Conservation (phyloP, 2,888 invertebrate genomes). For the Rhagium mordax region DNA sequence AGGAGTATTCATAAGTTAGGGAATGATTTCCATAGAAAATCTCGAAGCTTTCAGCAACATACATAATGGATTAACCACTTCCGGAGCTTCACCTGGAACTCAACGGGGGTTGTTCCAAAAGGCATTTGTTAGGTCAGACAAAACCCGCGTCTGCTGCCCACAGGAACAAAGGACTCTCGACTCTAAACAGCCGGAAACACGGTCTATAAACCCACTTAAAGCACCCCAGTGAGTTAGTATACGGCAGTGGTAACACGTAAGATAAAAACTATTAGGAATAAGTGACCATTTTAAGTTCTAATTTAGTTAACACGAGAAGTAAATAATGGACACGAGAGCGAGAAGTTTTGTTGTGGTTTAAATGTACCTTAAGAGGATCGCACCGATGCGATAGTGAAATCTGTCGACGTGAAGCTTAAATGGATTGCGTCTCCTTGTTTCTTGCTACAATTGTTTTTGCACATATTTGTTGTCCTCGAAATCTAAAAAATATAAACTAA, state of each 20-base stretch:
- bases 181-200: constrained; percentile 38
- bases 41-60: constrained; percentile 63
- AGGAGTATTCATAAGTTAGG: constrained; percentile 59
- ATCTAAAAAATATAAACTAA: no score
- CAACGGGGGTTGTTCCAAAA: constrained; percentile 38
- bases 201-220: constrained; percentile 28
- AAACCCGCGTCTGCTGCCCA: constrained; percentile 41
- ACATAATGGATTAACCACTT: constrained; percentile 65
- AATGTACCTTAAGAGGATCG: not conserved
- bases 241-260: constrained; percentile 30
- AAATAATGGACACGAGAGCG: constrained; percentile 20
- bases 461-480: no score
- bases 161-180: constrained; percentile 30
- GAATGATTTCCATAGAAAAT: constrained; percentile 62
- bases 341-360: constrained; percentile 16
- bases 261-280: constrained; percentile 29
- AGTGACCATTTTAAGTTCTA: constrained; percentile 28
- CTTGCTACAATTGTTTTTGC: no score
- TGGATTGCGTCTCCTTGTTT: not conserved
- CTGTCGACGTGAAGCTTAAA: not conserved
- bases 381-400: not conserved
- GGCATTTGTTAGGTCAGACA: constrained; percentile 53
- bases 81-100: constrained; percentile 62
- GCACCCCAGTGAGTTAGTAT: not conserved
- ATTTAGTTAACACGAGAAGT: constrained; percentile 28